Evolutionary conservation across 2,113 vertebrate genomes (phyloP).

Genomic region (Polyodon spathula): DNA sequence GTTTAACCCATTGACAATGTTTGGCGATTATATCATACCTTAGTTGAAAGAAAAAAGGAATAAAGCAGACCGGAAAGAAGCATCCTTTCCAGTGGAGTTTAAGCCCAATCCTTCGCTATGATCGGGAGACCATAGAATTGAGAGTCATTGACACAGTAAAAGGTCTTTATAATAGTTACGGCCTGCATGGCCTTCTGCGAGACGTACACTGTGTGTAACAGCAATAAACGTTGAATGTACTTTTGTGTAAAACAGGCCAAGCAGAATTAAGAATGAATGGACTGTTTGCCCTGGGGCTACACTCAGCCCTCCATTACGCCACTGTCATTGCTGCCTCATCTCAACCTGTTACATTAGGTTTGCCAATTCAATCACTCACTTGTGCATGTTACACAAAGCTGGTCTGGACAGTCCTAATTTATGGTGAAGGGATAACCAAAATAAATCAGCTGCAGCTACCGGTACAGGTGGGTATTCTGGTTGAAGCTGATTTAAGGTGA

Average conservation of each 20-base stretch:
- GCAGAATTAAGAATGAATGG: conserved; percentile 22
- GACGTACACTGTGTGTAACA: conserved; percentile 13
- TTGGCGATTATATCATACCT: not conserved
- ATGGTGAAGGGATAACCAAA: conserved; percentile 3
- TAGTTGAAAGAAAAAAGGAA: not conserved
- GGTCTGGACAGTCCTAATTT: not conserved
- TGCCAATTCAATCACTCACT: conserved; percentile 16
- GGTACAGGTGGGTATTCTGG: not conserved
- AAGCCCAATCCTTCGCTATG: conserved; percentile 4
- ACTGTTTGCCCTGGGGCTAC: conserved; percentile 17
- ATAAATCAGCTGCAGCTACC: not conserved
- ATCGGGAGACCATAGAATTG: conserved; percentile 10
- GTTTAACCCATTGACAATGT: not conserved
- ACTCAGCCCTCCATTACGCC: conserved; percentile 10
- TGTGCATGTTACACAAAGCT: not conserved
- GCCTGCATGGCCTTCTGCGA: conserved; percentile 14
- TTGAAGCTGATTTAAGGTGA: not conserved
- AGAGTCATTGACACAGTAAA: conserved; percentile 21
- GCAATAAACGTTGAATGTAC: conserved; percentile 14
- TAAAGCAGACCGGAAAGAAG: conserved; percentile 6
- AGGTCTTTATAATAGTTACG: conserved; percentile 16
- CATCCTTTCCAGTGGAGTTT: not conserved
- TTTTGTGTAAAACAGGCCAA: conserved; percentile 20
- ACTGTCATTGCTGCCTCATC: conserved; percentile 6
- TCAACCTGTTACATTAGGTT: conserved; percentile 18